phyloP scores from a whole-genome alignment of 2,797 vertebrate species.

The Coranthus polyacanthus region DNA sequence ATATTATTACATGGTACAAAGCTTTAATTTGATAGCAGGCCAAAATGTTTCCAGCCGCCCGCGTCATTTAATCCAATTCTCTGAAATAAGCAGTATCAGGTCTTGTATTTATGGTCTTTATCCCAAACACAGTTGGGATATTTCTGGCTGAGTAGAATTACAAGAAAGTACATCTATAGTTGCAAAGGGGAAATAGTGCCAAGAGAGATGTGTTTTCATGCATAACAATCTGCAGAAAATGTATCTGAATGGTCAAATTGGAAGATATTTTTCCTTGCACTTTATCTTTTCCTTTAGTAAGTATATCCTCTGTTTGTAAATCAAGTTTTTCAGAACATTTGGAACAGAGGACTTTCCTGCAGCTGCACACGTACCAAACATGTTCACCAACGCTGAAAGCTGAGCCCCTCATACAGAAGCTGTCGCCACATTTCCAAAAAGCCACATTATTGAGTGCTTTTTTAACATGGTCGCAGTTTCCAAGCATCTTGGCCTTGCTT shows the following conservation, averaged over 20 bases:
- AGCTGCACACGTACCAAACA: slow-evolving; percentile 73
- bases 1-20: slow-evolving; percentile 76
- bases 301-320: slow-evolving; percentile 46
- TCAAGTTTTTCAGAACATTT: slow-evolving; percentile 46
- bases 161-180: slow-evolving; percentile 42
- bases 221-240: slow-evolving; percentile 44
- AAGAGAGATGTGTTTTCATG: slow-evolving; percentile 52
- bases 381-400: slow-evolving; percentile 76
- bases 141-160: slow-evolving; percentile 54
- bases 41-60: slow-evolving; percentile 77
- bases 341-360: slow-evolving; percentile 49
- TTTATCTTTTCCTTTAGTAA: slow-evolving; percentile 46
- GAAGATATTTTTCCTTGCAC: slow-evolving; percentile 38
- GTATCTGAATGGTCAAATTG: slow-evolving; percentile 30
- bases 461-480: slow-evolving; percentile 86
- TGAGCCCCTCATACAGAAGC: slow-evolving; percentile 77
- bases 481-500: slow-evolving; percentile 83
- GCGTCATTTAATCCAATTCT: slow-evolving; percentile 67
- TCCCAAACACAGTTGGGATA: slow-evolving; percentile 56
- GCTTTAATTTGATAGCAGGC: slow-evolving; percentile 80
- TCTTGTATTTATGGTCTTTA: slow-evolving; percentile 74
- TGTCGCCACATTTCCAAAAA: slow-evolving; percentile 83
- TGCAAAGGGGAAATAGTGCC: slow-evolving; percentile 42
- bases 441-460: slow-evolving; percentile 85
- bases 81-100: slow-evolving; percentile 73